A percentile compares a stretch with the other conserved stretches of the same genome.
phyloP scores from a whole-genome alignment of 2,113 vertebrate species.

The Carettochelys insculpta region DNA sequence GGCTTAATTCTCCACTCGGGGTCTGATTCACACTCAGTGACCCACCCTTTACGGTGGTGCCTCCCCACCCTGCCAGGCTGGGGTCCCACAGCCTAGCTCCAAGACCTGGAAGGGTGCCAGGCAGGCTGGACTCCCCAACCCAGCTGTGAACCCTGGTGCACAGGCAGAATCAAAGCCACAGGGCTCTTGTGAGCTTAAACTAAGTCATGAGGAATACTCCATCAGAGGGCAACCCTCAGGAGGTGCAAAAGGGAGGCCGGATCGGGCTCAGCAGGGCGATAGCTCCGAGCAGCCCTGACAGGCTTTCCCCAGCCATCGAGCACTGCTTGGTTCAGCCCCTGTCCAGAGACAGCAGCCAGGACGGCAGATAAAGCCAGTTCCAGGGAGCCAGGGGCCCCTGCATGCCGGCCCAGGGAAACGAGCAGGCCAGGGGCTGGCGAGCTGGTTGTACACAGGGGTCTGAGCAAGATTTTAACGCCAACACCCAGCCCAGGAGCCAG shows the following conservation, averaged over 20 bases:
- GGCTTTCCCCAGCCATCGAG: not conserved
- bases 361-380: not conserved
- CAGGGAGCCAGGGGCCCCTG: not conserved
- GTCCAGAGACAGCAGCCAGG: not conserved
- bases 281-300: not conserved
- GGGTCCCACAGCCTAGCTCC: not conserved
- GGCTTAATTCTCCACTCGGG: not conserved
- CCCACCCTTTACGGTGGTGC: not conserved
- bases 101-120: not conserved
- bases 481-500: not conserved
- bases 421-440: too few relatives aligned
- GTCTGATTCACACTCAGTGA: not conserved
- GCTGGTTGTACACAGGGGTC: not conserved
- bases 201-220: not conserved
- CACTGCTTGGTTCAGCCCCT: too few relatives aligned
- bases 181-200: not conserved
- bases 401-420: not conserved
- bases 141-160: not conserved
- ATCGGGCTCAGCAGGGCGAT: not conserved
- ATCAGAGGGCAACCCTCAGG: accelerated
- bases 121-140: not conserved
- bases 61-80: not conserved
- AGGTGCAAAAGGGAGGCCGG: constrained; percentile 8
- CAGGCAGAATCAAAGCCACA: not conserved
- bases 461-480: not conserved